Evolutionary conservation across 2,797 vertebrate genomes (phyloP).

Genomic region (Poliocrania exsul): DNA sequence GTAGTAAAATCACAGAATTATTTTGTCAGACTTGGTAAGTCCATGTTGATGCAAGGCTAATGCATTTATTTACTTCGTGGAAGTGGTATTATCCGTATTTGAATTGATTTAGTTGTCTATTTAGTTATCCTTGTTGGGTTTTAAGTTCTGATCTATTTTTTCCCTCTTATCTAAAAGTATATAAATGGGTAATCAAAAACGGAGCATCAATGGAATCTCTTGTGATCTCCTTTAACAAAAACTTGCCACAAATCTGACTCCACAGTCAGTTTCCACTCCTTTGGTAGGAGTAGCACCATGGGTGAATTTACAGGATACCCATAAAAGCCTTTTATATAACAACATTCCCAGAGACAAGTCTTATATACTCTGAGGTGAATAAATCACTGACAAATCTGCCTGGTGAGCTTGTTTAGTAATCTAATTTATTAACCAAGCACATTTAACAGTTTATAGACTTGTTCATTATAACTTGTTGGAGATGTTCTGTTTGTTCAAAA

Average conservation of each 20-base stretch:
- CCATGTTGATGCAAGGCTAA: neutral
- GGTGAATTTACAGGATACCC: slow-evolving; percentile 23
- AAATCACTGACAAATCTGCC: slow-evolving; percentile 41
- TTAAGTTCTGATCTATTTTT: neutral
- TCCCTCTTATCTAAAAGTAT: neutral
- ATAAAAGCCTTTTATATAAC: slow-evolving; percentile 38
- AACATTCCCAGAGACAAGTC: neutral
- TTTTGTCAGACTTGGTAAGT: neutral
- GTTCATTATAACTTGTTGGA: neutral
- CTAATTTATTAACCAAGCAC: slow-evolving; percentile 56
- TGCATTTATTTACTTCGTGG: neutral
- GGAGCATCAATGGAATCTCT: neutral
- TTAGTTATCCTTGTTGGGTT: neutral
- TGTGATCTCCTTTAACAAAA: neutral
- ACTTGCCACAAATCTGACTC: neutral
- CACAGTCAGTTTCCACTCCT: neutral
- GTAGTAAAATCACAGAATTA: neutral
- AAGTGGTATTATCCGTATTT: neutral
- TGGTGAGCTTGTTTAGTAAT: slow-evolving; percentile 23
- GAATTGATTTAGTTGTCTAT: neutral
- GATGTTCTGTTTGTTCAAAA: neutral
- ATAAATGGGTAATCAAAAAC: neutral
- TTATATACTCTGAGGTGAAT: slow-evolving; percentile 30
- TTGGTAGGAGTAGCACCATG: neutral
- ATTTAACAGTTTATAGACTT: slow-evolving; percentile 40